Conservation (phyloP, 1,140 invertebrate genomes). For the Plutomurus gul region DNA sequence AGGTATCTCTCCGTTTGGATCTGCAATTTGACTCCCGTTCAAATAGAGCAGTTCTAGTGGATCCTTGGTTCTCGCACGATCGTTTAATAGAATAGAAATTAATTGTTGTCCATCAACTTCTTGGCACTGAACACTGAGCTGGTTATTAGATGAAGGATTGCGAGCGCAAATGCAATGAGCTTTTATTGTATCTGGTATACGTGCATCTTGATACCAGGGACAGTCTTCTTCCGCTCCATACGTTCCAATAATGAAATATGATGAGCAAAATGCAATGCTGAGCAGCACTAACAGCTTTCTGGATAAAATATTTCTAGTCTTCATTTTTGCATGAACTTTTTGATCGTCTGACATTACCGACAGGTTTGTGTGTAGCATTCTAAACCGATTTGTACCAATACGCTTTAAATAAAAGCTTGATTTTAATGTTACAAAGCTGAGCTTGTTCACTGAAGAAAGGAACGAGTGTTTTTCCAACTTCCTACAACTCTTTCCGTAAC, state of each 20-base stretch:
- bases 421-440: no score
- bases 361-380: neutral
- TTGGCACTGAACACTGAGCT: constrained; percentile 80
- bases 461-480: no score
- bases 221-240: constrained; percentile 67
- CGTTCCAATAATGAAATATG: neutral
- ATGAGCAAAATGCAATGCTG: neutral
- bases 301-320: neutral
- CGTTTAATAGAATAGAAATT: constrained; percentile 68
- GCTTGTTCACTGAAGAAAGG: no score
- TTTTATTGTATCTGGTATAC: constrained; percentile 69
- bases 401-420: no score
- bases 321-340: neutral
- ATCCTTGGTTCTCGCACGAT: constrained; percentile 64
- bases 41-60: constrained; percentile 83
- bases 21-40: constrained; percentile 63
- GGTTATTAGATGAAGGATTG: constrained; percentile 67
- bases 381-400: no score
- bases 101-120: constrained; percentile 79
- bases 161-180: constrained; percentile 86
- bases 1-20: constrained; percentile 67
- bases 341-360: neutral
- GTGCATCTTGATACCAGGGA: constrained; percentile 70
- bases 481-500: no score
- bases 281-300: neutral